A percentile compares a stretch with the other conserved stretches of the same genome.
phyloP scores from a whole-genome alignment of 1,140 invertebrate genomes.

The Aculops lycopersici region DNA sequence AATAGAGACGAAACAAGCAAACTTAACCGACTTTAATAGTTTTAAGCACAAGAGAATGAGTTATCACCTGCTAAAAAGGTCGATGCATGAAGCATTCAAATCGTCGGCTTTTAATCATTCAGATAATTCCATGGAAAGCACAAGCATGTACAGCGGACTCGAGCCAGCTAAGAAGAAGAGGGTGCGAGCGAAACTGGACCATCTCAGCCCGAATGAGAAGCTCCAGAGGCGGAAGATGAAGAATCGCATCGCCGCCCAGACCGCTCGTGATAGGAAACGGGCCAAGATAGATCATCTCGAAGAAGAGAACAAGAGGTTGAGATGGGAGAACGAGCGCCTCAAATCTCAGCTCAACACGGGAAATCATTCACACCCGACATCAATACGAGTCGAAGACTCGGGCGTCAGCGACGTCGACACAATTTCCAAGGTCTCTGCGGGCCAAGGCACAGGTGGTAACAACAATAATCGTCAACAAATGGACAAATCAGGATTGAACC shows the following conservation, averaged over 20 bases:
- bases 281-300: constrained; percentile 61
- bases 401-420: neutral
- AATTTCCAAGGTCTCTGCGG: neutral
- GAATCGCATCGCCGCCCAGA: constrained; percentile 87
- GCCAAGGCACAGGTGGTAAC: neutral
- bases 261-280: constrained; percentile 81
- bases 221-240: constrained; percentile 38
- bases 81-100: too few species aligned
- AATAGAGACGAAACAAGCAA: too few species aligned
- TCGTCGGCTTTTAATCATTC: too few species aligned
- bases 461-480: neutral
- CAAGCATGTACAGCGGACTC: too few species aligned
- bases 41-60: too few species aligned
- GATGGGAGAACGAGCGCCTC: neutral
- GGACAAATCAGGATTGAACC: too few species aligned
- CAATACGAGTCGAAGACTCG: neutral
- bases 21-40: too few species aligned
- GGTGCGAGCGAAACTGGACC: constrained; percentile 9
- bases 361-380: neutral
- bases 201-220: constrained; percentile 11
- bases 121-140: too few species aligned
- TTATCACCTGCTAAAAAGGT: too few species aligned
- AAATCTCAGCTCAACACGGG: too few species aligned
- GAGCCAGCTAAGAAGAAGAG: constrained; percentile 8
- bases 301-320: constrained; percentile 3